These are phyloP conservation scores for Ferdinandea cuprea DNA, from an alignment of 2,888 invertebrate genomes.

Conservation along the genomic window DNA sequence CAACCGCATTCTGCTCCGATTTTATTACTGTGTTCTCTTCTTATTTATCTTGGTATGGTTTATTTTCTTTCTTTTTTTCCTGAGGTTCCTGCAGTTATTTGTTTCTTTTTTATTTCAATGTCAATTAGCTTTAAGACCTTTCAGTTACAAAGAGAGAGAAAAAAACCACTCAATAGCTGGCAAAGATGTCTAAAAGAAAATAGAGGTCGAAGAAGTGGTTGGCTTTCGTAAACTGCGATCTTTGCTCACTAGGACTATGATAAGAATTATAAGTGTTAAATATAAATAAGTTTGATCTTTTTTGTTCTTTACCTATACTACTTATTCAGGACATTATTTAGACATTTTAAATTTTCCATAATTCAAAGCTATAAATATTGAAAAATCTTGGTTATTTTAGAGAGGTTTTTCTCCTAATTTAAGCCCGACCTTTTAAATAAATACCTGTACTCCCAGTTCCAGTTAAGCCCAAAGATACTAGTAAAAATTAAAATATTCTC, in stretches of 20 bases:
- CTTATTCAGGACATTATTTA: too few species aligned
- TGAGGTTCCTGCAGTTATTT: conserved; percentile 31
- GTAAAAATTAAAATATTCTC: neutral
- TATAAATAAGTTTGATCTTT: conserved; percentile 64
- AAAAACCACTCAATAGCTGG: conserved; percentile 6
- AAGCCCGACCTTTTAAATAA: too few species aligned
- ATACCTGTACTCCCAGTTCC: too few species aligned
- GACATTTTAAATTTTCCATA: too few species aligned
- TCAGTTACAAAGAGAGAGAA: conserved; percentile 20
- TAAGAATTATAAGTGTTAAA: conserved; percentile 54
- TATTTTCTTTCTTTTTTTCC: neutral
- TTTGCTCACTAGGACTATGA: conserved; percentile 34
- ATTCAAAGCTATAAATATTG: too few species aligned
- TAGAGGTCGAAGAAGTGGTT: conserved; percentile 19
- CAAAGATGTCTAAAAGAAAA: conserved; percentile 6
- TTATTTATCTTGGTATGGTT: conserved; percentile 38
- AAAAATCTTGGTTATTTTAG: too few species aligned
- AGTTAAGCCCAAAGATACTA: neutral
- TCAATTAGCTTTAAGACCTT: conserved; percentile 51
- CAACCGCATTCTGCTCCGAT: conserved; percentile 38
- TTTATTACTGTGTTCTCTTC: conserved; percentile 45
- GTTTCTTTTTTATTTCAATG: conserved; percentile 40
- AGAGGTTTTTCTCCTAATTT: too few species aligned
- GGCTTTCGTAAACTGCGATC: conserved; percentile 42
- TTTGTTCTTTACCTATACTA: too few species aligned